A percentile compares a stretch with the other conserved stretches of the same genome.
These are phyloP conservation scores for Tinea semifulvella DNA, from an alignment of 2,888 invertebrate species.

Conservation along the genomic window DNA sequence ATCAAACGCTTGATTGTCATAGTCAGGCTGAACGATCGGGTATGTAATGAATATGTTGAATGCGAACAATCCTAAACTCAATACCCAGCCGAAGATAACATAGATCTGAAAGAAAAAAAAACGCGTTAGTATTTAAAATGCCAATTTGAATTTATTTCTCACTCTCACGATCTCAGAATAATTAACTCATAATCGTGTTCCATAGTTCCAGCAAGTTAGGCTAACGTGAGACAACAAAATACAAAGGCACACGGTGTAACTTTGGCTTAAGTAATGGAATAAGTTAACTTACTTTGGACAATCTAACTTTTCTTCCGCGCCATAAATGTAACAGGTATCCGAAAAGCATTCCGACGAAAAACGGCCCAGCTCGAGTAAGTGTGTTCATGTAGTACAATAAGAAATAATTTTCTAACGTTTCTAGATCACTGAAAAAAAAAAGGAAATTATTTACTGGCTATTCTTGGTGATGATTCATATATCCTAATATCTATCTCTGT, in stretches of 20 bases:
- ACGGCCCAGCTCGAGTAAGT: constrained; percentile 7
- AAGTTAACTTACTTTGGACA: constrained; percentile 1
- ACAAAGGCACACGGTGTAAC: no score
- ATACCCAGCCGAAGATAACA: constrained; percentile 22
- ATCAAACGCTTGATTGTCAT: constrained; percentile 26
- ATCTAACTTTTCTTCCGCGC: neutral
- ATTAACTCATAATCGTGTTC: no score
- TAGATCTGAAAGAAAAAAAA: neutral
- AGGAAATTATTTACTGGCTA: no score
- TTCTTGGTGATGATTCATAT: no score
- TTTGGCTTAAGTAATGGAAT: no score
- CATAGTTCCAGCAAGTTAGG: no score
- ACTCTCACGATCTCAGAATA: neutral
- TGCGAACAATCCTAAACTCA: constrained; percentile 19
- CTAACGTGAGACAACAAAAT: no score
- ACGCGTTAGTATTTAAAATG: neutral
- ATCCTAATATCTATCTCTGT: no score
- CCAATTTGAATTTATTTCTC: neutral
- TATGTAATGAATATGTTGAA: constrained; percentile 24
- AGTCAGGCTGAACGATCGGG: constrained; percentile 23
- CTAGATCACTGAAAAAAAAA: neutral
- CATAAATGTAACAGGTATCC: constrained; percentile 11
- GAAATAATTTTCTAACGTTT: neutral
- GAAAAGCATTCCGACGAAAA: constrained; percentile 11
- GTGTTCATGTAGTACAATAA: constrained; percentile 9